Base-by-base conservation (phyloP, 2,888 invertebrate species). In the Erpobdella octoculata region DNA sequence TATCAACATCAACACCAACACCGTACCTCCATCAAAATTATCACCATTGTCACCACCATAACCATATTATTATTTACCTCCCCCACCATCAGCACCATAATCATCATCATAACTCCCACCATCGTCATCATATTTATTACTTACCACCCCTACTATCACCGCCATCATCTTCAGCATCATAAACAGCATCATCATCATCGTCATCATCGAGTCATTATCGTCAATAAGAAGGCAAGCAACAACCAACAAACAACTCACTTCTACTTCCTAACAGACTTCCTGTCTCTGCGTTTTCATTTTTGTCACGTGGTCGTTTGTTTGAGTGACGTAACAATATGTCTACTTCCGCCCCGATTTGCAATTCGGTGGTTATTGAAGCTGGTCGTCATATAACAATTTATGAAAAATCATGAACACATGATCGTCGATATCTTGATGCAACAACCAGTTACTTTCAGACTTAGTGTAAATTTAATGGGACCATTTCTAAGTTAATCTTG, bases 21-120 rank as follows among this genome's bases (percentile, higher is more conserved):
- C n/a, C 28, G 53, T 6, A 12, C 21, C 21, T 1, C 28, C n/a
- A 9, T 48, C 4, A 9, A n/a, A 81, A 80, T 67, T 75, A 78
- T 12, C 33, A 28, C 9, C 64, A 65, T 25, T 64, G n/a, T 18
- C n/a, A 36, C 6, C 21, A 70, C 37, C 70, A 71, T 38, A 31
- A 64, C 3, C 35, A n/a, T n/a, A n/a, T n/a, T n/a, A n/a, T n/a
- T n/a, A n/a, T n/a, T n/a, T n/a, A 64, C 15, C 38, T 28, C 1
- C 46, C 46, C 58, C 31, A 41, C 15, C 37, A 41, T 41, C 38
- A 15, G 2, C 64, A 38, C 46, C 33, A 21, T 2, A 38, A 64
- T 0, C 28, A 5, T 31, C 62, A 62, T 12, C 28, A 31, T 38
- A n/a, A 46, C 9, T 21, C 12, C 37, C 38, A 21, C 5, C 41